phyloP scores from a whole-genome alignment of 2,888 invertebrate species.

The Leucophora obtusa region DNA sequence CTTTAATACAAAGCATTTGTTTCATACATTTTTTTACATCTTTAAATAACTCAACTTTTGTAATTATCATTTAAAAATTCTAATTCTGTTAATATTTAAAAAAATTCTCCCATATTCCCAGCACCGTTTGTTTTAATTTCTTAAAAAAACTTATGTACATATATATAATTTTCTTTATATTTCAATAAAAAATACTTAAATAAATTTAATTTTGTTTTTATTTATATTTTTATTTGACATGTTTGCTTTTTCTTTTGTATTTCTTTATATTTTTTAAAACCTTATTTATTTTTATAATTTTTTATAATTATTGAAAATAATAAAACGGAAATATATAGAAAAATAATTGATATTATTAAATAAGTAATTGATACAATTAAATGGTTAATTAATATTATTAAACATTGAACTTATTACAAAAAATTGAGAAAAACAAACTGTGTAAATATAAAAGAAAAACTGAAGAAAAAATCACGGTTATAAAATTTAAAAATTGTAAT shows the following conservation, averaged over 20 bases:
- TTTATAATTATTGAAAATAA: constrained; percentile 12
- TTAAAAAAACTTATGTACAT: constrained; percentile 7
- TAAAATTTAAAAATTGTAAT: constrained; percentile 17
- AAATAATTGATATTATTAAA: constrained; percentile 55
- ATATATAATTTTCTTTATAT: constrained; percentile 48
- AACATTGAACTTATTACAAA: constrained; percentile 51
- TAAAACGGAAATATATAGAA: constrained; percentile 7
- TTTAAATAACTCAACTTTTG: background rate
- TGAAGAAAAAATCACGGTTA: background rate
- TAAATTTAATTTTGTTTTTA: background rate
- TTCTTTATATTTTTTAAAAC: background rate
- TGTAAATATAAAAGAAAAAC: background rate
- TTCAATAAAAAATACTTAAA: constrained; percentile 39
- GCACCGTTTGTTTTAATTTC: background rate
- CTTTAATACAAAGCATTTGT: background rate
- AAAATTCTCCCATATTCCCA: background rate
- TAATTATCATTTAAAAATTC: background rate
- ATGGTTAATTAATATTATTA: constrained; percentile 61
- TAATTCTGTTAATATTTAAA: too few relatives aligned
- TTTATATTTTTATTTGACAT: background rate
- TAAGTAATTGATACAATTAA: constrained; percentile 61
- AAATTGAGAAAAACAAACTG: background rate
- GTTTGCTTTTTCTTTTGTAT: constrained; percentile 3
- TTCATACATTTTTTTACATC: background rate
- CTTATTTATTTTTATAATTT: constrained; percentile 18